These are phyloP conservation scores for Drosophila emarginata DNA, from an alignment of 2,888 invertebrate species.

Conservation along the genomic window DNA sequence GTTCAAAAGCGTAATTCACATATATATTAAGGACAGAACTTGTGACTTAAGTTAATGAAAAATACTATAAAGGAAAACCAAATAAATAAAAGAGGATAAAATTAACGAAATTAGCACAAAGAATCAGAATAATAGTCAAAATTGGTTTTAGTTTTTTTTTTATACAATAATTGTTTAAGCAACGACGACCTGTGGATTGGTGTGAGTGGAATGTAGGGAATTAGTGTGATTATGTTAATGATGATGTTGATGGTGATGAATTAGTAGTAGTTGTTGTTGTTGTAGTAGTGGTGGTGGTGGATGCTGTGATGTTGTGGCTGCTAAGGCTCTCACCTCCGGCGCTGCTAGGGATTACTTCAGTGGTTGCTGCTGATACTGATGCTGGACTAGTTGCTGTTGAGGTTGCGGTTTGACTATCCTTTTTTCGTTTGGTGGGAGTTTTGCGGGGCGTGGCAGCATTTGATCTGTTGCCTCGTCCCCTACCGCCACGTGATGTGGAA, in stretches of 20 bases:
- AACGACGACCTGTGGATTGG: conserved; percentile 7
- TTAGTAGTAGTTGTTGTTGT: conserved; percentile 8
- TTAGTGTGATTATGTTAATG: background rate
- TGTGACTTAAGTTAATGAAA: conserved; percentile 12
- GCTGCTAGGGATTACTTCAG: conserved; percentile 52
- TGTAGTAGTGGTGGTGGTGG: conserved; percentile 28
- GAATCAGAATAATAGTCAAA: background rate
- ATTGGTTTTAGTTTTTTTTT: background rate
- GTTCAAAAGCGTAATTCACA: conserved; percentile 42
- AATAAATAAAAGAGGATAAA: background rate
- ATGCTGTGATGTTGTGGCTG: conserved; percentile 39
- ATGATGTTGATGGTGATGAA: conserved; percentile 12
- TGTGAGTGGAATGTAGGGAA: conserved; percentile 10
- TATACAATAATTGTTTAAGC: conserved; percentile 1
- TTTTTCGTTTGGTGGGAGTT: conserved; percentile 76
- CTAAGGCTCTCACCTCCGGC: conserved; percentile 44
- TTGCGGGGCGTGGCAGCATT: conserved; percentile 69
- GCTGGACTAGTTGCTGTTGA: conserved; percentile 17
- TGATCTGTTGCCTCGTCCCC: conserved; percentile 47
- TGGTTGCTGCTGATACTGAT: conserved; percentile 22
- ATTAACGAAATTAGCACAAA: conserved; percentile 12
- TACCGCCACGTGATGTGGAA: conserved; percentile 70
- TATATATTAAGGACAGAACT: conserved; percentile 27
- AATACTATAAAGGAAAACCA: background rate
- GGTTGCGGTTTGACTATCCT: conserved; percentile 52